Base-by-base conservation (phyloP, 2,888 invertebrate genomes). In the Helobdella robusta region DNA sequence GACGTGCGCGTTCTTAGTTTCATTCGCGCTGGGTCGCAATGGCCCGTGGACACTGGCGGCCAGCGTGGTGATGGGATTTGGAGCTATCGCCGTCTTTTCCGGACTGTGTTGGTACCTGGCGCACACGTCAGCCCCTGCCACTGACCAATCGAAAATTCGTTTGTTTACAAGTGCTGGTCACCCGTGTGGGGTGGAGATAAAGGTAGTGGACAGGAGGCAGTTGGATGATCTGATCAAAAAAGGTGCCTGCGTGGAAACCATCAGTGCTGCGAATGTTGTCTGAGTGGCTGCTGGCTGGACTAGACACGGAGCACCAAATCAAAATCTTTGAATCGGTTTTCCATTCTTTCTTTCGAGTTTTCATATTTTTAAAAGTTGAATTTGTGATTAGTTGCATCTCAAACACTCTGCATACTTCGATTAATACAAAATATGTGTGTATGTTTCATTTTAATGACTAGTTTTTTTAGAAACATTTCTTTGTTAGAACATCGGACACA, bases 61-160 rank as follows among this genome's bases (percentile, higher is more conserved):
- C 28, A 52, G 52, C 28, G 40, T 61, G 20, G 63, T 66, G 44
- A 66, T 66, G 66, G 66, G 66, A 20, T 15, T 66, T n/a, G 66
- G 66, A 23, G 64, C 66, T n/a, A 40, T 66, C 18, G 35, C 54
- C n/a, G 46, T 66, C 23, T 50, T 66, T n/a, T 6, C 50, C n/a
- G 66, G 66, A 1, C 34, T 66, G 20, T 66, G 66, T 32, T 66
- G 66, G 66, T 66, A 66, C 58, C 40, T 66, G 62, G 62, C 66
- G 32, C 64, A 61, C n/a, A 66, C 66, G 30, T 52, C 62, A 18
- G 66, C 64, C 30, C 60, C 62, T 0, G 35, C 52, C 8, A 44
- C 48, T 20, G 32, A 56, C 3, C n/a, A 56, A 8, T 11, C 56
- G 25, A 56, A 56, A 30, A 56, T n/a, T 56, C 56, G 56, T n/a